These are phyloP conservation scores for Andrena bucephala DNA, from an alignment of 2,888 invertebrate species.

Conservation along the genomic window DNA sequence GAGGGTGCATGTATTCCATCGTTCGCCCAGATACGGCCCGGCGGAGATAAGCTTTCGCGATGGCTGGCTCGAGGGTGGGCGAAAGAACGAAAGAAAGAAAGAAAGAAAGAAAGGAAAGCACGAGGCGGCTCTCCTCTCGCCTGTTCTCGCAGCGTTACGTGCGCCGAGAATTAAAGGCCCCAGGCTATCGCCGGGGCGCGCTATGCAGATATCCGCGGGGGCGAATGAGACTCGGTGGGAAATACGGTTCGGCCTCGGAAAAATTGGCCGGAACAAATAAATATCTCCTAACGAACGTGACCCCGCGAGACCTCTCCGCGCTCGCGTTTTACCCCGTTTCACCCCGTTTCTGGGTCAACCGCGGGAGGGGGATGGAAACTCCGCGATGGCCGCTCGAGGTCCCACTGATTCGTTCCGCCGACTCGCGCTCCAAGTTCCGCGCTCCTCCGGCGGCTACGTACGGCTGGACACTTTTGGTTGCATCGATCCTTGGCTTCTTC, in stretches of 20 bases:
- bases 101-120: not conserved
- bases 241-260: conserved; percentile 42
- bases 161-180: conserved; percentile 52
- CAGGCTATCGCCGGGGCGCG: conserved; percentile 38
- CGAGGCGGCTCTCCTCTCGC: conserved; percentile 13
- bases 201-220: conserved; percentile 50
- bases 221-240: conserved; percentile 38
- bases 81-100: conserved; percentile 31
- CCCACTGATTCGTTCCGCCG: not conserved
- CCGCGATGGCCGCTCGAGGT: not conserved
- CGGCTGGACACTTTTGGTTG: no score
- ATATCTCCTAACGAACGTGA: conserved; percentile 60
- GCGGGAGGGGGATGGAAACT: not conserved
- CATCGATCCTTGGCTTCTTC: no score
- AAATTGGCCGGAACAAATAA: conserved; percentile 65
- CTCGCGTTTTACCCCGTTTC: conserved; percentile 8
- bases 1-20: conserved; percentile 69
- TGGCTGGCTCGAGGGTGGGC: conserved; percentile 18
- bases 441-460: not conserved
- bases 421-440: not conserved
- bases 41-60: conserved; percentile 63
- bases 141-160: conserved; percentile 52
- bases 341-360: conserved; percentile 7
- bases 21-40: conserved; percentile 57
- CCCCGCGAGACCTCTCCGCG: not conserved